Evolutionary conservation across 2,113 vertebrate genomes (phyloP).

Genomic region (Equus quagga): DNA sequence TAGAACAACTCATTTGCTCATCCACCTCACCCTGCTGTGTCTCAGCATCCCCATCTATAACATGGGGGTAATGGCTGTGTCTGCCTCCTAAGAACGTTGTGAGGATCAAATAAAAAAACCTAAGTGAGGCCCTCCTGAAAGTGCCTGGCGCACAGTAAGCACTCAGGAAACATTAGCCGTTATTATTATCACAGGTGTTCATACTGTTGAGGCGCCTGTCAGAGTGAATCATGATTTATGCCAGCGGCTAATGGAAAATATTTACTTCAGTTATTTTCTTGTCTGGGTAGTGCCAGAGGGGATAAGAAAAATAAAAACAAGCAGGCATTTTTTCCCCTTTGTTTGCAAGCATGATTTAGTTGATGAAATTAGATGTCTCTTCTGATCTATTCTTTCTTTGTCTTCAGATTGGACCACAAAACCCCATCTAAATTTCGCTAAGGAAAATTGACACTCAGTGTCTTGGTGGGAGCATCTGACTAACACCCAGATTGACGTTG

Average conservation of each 20-base stretch:
- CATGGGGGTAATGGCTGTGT: accelerated
- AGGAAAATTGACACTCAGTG: background rate
- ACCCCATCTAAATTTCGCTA: background rate
- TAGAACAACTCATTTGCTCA: accelerated
- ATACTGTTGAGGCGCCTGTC: background rate
- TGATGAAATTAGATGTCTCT: slow-evolving; percentile 49
- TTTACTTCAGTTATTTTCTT: slow-evolving; percentile 41
- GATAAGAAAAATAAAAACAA: slow-evolving; percentile 35
- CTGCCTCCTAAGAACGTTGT: background rate
- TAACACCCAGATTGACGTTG: accelerated
- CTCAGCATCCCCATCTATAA: accelerated
- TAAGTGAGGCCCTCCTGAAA: accelerated
- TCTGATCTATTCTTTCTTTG: background rate
- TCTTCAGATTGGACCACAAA: background rate
- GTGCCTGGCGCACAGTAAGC: background rate
- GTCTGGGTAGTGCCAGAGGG: background rate
- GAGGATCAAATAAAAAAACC: background rate
- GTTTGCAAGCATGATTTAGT: background rate
- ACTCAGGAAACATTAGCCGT: background rate
- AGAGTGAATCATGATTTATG: background rate
- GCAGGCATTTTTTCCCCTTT: background rate
- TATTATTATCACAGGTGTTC: background rate
- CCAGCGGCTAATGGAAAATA: background rate
- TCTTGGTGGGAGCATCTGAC: background rate
- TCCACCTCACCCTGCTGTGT: accelerated